Evolutionary conservation across 1,140 invertebrate species (phyloP), one percentile per base, ranked within the genome.

Genomic region (Nephila pilipes): DNA sequence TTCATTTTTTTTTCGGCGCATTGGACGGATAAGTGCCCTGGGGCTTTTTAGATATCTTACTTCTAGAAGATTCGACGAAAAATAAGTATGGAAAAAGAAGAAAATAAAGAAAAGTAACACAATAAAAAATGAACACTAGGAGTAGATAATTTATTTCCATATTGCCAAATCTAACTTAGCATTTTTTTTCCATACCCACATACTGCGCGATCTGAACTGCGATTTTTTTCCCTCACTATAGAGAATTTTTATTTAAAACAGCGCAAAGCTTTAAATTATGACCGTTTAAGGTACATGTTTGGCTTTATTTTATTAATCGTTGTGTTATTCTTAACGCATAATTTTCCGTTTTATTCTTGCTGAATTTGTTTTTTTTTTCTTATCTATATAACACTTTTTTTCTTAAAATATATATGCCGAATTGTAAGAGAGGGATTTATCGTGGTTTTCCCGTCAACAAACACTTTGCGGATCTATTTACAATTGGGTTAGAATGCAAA

Each of bases 111-210:
- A 25, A 3, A 65, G 25, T 25, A 10, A 65, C 18, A 60, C 18
- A 16, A 60, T 25, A 65, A 65, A 63, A n/a, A 22, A 25, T 65
- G 63, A 65, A 36, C 29, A 32, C 25, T 36, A 29, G 69, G 25
- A 69, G 85, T 63, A 65, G 85, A 87, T 87, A 87, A 87, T 87
- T 87, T 87, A 87, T 87, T 65, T 87, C 36, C 85, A 87, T 65
- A 69, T 60, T 58, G 36, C 55, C 22, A 54, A 87, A 87, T 85
- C 83, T 85, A 85, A 85, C 25, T 85, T 32, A 25, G 46, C 80
- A 83, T 54, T n/a, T 54, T 83, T 83, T 81, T 46, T n/a, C 54
- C 20, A 10, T n/a, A n/a, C n/a, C n/a, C n/a, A 1, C 32, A 14
- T 75, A 1, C n/a, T 14, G 18, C 3, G 46, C 12, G 46, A 46